Percentiles rank a stretch among this genome's conserved stretches.
phyloP scores from a whole-genome alignment of 2,888 invertebrate genomes.

The Camptogramma bilineatum region DNA sequence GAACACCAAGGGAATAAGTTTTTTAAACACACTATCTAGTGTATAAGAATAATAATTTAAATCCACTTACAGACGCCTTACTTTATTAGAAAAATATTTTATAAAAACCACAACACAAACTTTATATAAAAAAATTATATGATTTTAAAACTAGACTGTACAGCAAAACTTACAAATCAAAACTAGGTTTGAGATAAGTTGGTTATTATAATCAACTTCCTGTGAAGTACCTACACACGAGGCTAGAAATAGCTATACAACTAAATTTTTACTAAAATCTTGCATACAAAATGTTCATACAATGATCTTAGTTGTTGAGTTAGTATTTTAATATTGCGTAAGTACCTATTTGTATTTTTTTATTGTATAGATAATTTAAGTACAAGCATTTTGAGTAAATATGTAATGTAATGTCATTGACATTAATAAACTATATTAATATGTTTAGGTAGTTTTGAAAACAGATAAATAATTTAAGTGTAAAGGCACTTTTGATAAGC shows the following conservation, averaged over 20 bases:
- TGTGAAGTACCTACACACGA: not conserved
- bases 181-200: slow-evolving; percentile 14
- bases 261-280: not conserved
- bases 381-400: too few species aligned
- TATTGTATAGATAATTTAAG: too few species aligned
- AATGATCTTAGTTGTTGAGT: not conserved
- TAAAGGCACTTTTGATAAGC: not conserved
- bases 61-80: not conserved
- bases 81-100: not conserved
- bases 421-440: not conserved
- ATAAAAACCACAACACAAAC: not conserved
- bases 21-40: too few species aligned
- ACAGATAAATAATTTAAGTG: not conserved
- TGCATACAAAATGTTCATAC: not conserved
- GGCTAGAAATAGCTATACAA: slow-evolving; percentile 7
- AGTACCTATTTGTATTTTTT: too few species aligned
- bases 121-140: not conserved
- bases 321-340: too few species aligned
- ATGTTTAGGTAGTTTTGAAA: not conserved
- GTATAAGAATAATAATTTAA: not conserved
- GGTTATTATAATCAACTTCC: slow-evolving; percentile 12
- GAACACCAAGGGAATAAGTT: too few species aligned
- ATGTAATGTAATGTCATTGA: too few species aligned
- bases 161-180: not conserved
- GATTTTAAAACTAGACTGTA: not conserved